Base-by-base conservation (phyloP, 2,888 invertebrate species). In the Apodemia arnacis region DNA sequence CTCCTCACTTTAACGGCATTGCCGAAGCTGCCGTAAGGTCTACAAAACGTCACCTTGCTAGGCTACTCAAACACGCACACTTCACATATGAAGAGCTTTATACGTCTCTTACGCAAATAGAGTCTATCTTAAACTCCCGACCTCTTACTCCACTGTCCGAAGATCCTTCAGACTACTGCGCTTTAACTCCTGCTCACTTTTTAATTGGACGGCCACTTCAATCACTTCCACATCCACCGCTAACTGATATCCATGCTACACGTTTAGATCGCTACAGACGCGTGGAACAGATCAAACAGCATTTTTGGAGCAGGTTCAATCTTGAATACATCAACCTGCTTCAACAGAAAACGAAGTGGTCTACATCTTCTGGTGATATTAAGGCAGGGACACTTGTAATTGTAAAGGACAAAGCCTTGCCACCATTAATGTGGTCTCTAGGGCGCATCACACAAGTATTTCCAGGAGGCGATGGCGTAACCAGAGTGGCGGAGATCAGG, bases 11-110 rank as follows among this genome's bases (percentile, higher is more conserved):
- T 34, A 86, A 84, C 63, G 86, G 86, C 3, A 27, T 91, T 31
- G 80, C 83, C 5, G 91, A 90, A 21, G 85, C 87, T 15, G 88
- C 88, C 27, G 88, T 89, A 3, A 79, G 76, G 18, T 89, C 88
- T 15, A 83, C 76, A 15, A 88, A 91, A 38, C 74, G 83, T 44
- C 88, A 89, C 70, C 24, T 88, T 11, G 82, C 24, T 13, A 54
- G 88, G 84, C 49, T 88, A 0, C 31, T 91, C 8, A n/a, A 31
- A 10, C 54, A 74, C 10, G 80, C 85, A 6, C 79, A 90, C 24
- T 80, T 91, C 2, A 90, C 83, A 0, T 89, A 83, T n/a, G 86
- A 90, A 49, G 90, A 92, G 72, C 63, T 92, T 82, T n/a, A 70
- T 49, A 90, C 90, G 10, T 88, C 79, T 27, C 72, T 90, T 7